These are phyloP conservation scores for Phorcus lineatus DNA, from an alignment of 2,888 invertebrate species.

Conservation along the genomic window DNA sequence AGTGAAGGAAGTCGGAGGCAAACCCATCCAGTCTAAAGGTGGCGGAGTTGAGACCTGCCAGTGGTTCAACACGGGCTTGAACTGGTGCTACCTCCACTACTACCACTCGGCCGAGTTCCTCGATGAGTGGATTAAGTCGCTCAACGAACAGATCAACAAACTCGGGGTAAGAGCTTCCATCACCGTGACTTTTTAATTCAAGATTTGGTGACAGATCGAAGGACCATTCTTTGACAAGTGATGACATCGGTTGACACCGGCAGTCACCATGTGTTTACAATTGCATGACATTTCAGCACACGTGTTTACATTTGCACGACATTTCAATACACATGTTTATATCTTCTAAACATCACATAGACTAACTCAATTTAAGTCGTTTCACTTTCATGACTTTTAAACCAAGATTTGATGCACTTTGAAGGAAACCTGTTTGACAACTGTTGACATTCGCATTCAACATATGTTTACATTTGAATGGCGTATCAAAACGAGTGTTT, in stretches of 20 bases:
- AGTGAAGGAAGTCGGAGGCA: constrained; percentile 44
- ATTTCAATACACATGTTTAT: too few relatives aligned
- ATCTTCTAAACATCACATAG: too few relatives aligned
- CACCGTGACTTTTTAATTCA: not conserved
- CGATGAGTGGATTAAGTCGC: constrained; percentile 74
- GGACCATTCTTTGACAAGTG: not conserved
- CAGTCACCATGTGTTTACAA: not conserved
- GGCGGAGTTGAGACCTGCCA: constrained; percentile 63
- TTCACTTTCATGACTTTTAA: too few relatives aligned
- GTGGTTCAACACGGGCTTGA: constrained; percentile 72
- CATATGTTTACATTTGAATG: too few relatives aligned
- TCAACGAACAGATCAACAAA: constrained; percentile 76
- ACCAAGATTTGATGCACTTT: too few relatives aligned
- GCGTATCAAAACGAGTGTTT: too few relatives aligned
- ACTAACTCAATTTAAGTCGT: too few relatives aligned
- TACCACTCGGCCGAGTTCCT: constrained; percentile 68
- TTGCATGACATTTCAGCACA: not conserved
- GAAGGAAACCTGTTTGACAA: too few relatives aligned
- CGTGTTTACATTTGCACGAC: too few relatives aligned
- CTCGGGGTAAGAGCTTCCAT: constrained; percentile 69
- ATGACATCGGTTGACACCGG: too few relatives aligned
- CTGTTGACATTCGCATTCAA: too few relatives aligned
- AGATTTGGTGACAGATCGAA: not conserved
- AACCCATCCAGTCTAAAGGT: constrained; percentile 31
- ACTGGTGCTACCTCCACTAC: constrained; percentile 73